phyloP scores from a whole-genome alignment of 2,888 invertebrate genomes.

The Eubasilissa splendida region DNA sequence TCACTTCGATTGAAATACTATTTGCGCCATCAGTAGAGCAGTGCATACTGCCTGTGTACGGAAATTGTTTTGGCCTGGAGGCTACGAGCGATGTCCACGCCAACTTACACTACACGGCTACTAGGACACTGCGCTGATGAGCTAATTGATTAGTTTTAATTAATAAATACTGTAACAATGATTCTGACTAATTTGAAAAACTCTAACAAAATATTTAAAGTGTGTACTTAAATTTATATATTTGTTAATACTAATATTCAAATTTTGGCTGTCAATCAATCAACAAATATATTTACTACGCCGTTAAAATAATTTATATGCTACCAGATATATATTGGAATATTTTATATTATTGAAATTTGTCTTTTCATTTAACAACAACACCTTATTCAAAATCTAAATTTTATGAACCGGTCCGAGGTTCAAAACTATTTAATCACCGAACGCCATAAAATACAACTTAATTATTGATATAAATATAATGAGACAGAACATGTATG shows the following conservation, averaged over 20 bases:
- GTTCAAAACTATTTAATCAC: slow-evolving; percentile 19
- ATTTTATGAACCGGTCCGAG: not conserved
- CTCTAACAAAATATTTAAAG: no score
- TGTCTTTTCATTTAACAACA: no score
- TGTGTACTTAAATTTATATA: no score
- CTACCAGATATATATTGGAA: slow-evolving; percentile 23
- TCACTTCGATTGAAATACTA: not conserved
- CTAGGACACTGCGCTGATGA: slow-evolving; percentile 44
- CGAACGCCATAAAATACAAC: slow-evolving; percentile 26
- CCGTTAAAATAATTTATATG: slow-evolving; percentile 18
- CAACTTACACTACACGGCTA: slow-evolving; percentile 36
- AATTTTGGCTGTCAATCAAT: not conserved
- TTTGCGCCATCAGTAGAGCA: not conserved
- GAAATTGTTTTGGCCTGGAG: slow-evolving; percentile 54
- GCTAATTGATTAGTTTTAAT: no score
- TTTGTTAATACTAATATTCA: no score
- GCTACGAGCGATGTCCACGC: slow-evolving; percentile 52
- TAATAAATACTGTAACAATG: no score
- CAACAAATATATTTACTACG: slow-evolving; percentile 26
- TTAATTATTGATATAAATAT: slow-evolving; percentile 40
- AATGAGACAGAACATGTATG: slow-evolving; percentile 25
- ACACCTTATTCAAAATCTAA: no score
- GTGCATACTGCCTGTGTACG: slow-evolving; percentile 38
- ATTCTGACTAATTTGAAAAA: no score
- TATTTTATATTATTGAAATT: not conserved